Percentiles rank a stretch among this genome's conserved stretches.
These are phyloP conservation scores for Eulithis prunata DNA, from an alignment of 2,888 invertebrate species.

Conservation along the genomic window DNA sequence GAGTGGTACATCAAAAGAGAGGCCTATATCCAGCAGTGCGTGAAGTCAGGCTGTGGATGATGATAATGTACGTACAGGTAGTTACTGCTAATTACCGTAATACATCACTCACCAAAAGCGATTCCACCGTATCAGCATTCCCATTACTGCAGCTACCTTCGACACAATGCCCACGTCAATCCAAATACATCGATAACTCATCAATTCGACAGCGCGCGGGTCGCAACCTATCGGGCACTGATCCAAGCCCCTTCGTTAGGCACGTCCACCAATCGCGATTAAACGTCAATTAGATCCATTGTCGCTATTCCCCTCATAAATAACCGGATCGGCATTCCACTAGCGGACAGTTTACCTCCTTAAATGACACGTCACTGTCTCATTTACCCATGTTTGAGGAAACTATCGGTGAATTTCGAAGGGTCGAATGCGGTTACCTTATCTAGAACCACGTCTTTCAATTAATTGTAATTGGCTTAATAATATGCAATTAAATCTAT, in stretches of 20 bases:
- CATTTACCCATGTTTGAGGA: constrained; percentile 46
- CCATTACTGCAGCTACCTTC: constrained; percentile 31
- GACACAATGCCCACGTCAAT: constrained; percentile 37
- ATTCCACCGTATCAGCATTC: constrained; percentile 24
- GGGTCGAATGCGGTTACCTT: constrained; percentile 13
- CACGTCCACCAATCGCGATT: constrained; percentile 63
- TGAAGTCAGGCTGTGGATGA: too few species aligned
- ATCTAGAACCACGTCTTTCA: constrained; percentile 10
- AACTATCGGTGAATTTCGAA: constrained; percentile 25
- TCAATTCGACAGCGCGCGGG: constrained; percentile 32
- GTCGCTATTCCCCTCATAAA: constrained; percentile 69
- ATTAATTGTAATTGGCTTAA: constrained; percentile 14
- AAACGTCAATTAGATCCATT: constrained; percentile 78
- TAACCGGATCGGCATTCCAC: constrained; percentile 52
- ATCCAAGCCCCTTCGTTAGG: constrained; percentile 61
- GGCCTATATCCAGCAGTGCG: too few species aligned
- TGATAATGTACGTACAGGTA: constrained; percentile 8
- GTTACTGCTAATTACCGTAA: constrained; percentile 20
- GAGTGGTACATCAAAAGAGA: too few species aligned
- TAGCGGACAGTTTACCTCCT: constrained; percentile 42
- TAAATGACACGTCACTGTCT: constrained; percentile 52
- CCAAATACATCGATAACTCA: constrained; percentile 38
- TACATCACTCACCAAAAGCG: constrained; percentile 24
- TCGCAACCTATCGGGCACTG: constrained; percentile 37
- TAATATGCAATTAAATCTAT: constrained; percentile 14